Percentiles rank a stretch among this genome's conserved stretches.
Conservation (phyloP, 2,888 invertebrate species). For the Patella ulyssiponensis region DNA sequence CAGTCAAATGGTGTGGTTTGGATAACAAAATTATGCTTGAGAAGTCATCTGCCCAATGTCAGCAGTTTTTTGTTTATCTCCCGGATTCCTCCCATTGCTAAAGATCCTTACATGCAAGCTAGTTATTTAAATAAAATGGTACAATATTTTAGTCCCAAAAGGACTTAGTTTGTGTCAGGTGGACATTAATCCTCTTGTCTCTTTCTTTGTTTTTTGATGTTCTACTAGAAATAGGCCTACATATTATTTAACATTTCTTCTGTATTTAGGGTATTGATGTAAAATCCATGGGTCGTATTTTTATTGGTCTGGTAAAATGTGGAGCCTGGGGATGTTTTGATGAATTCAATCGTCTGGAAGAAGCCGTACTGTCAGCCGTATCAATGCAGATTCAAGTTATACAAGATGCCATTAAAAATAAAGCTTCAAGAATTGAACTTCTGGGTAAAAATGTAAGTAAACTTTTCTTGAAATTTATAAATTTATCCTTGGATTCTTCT, state of each 20-base stretch:
- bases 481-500: too few relatives aligned
- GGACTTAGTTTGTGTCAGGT: too few relatives aligned
- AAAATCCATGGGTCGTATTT: slow-evolving; percentile 93
- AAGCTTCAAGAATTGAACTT: slow-evolving; percentile 73
- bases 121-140: too few relatives aligned
- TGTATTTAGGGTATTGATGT: slow-evolving; percentile 87
- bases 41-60: too few relatives aligned
- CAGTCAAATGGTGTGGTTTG: too few relatives aligned
- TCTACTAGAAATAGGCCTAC: not conserved
- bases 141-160: too few relatives aligned
- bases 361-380: slow-evolving; percentile 93
- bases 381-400: slow-evolving; percentile 95
- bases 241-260: not conserved
- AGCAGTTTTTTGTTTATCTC: too few relatives aligned
- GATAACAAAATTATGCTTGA: too few relatives aligned
- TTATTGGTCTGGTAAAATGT: slow-evolving; percentile 89
- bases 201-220: not conserved
- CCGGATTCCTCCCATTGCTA: too few relatives aligned
- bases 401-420: slow-evolving; percentile 84
- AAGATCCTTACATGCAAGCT: too few relatives aligned
- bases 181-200: too few relatives aligned
- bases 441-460: slow-evolving; percentile 72
- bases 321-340: slow-evolving; percentile 98
- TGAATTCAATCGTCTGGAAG: slow-evolving; percentile 97
- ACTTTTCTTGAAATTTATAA: too few relatives aligned